Evolutionary conservation across 2,797 vertebrate species (phyloP).

Genomic region (Anguilla obscura): DNA sequence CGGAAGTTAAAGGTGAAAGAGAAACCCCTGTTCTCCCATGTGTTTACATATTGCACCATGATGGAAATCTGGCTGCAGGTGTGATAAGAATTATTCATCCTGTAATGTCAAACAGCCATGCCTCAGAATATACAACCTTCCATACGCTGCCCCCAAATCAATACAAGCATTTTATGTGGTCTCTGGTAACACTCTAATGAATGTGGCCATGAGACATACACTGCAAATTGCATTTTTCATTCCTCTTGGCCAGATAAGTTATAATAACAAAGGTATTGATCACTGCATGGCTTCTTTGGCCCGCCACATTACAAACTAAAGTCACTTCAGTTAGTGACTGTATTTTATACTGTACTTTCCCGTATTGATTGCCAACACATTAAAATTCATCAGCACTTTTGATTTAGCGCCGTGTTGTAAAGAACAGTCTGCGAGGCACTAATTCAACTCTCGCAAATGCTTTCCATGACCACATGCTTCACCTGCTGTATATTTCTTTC

Average conservation of each 20-base stretch:
- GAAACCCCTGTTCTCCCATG: background rate
- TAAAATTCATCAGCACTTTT: conserved; percentile 31
- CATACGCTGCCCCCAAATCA: conserved; percentile 16
- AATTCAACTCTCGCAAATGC: conserved; percentile 35
- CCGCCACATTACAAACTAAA: conserved; percentile 25
- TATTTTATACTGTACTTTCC: conserved; percentile 28
- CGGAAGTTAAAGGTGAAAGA: background rate
- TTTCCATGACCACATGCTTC: conserved; percentile 23
- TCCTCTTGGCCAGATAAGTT: conserved; percentile 8
- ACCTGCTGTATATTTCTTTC: conserved; percentile 10
- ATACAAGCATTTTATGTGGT: conserved; percentile 26
- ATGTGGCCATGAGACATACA: conserved; percentile 30
- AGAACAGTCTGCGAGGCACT: conserved; percentile 24
- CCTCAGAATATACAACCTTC: conserved; percentile 20
- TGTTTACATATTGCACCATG: background rate
- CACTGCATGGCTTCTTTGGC: conserved; percentile 12
- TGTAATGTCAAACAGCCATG: background rate
- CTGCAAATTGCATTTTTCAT: conserved; percentile 28
- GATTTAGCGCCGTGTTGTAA: conserved; percentile 34
- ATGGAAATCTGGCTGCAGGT: background rate
- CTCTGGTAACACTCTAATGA: conserved; percentile 18
- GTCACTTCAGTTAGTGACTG: conserved; percentile 35
- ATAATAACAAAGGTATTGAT: conserved; percentile 32
- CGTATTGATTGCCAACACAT: conserved; percentile 29
- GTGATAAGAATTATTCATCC: conserved; percentile 1